Conservation (phyloP, 2,888 invertebrate species). For the Drosophila nigricruria region DNA sequence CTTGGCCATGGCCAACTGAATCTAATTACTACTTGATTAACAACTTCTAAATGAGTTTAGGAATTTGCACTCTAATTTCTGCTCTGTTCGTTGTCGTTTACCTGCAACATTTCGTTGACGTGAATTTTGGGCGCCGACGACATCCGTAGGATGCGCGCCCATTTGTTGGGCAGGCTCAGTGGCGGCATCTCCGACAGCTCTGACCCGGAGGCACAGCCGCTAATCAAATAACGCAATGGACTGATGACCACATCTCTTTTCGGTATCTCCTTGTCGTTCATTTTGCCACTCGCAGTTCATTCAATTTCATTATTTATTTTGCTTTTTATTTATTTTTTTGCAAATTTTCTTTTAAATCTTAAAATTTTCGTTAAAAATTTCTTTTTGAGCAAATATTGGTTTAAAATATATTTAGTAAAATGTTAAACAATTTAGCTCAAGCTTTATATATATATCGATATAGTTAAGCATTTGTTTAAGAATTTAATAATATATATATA, state of each 20-base stretch:
- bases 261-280: conserved; percentile 68
- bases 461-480: not conserved
- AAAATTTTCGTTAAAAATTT: not conserved
- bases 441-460: not conserved
- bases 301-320: conserved; percentile 7
- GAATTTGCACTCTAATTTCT: not conserved
- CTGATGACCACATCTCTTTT: conserved; percentile 76
- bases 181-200: conserved; percentile 79
- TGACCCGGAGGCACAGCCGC: conserved; percentile 79
- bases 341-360: not conserved
- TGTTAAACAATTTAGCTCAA: not conserved
- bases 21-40: conserved; percentile 20
- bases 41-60: not conserved
- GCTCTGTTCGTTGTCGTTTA: conserved; percentile 52
- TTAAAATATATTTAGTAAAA: conserved; percentile 1
- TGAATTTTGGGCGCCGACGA: conserved; percentile 82
- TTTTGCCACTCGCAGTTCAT: conserved; percentile 3
- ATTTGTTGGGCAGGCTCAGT: conserved; percentile 82
- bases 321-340: not conserved
- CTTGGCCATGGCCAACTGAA: not conserved
- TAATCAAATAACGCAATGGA: conserved; percentile 81
- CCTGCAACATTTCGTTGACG: conserved; percentile 83
- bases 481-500: conserved; percentile 8
- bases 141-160: conserved; percentile 84
- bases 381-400: not conserved